Evolutionary conservation across 2,113 vertebrate species (phyloP), one percentile per base, ranked within the genome.

Genomic region (Cinclus cinclus): DNA sequence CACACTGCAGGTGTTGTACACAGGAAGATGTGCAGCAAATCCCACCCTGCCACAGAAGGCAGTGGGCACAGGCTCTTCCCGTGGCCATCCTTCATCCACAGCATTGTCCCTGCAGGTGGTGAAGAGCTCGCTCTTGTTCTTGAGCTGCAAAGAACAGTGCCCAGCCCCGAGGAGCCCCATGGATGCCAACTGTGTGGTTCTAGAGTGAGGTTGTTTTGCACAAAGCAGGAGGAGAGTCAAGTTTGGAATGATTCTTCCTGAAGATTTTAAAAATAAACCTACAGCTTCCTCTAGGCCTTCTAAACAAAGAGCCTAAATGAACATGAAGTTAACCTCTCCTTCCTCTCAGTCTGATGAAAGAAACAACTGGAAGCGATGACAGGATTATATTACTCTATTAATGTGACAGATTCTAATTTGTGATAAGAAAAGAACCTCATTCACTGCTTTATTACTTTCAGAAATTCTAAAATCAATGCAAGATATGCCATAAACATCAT

Each of bases 401-500:
- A 96, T 96, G 91, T 67, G 89, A 89, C 90, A 89, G 87, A 88
- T 91, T 95, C 83, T 96, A 97, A 96, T 97, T 96, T 93, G 83
- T 95, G 89, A 94, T 89, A 92, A 95, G 94, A 95, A 97, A 96
- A 59, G 92, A 96, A 93, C 88, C 85, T 83, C 89, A 83, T 96
- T 96, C 92, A 42, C 84, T 86, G 69, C 63, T 96, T 96, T 97
- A 97, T 97, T 95, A 77, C 89, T 91, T 95, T 96, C 78, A 94
- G 90, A 97, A 96, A 97, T 94, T 94, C 91, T 87, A 89, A 96
- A 97, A 96, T 97, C 95, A 95, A 94, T 96, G 94, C 91, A 95
- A 92, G 94, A 79, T 93, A 95, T 62, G 83, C 91, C 68, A 96
- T 96, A 96, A 96, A 95, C 90, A 94, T 94, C 68, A 85, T 75